Evolutionary conservation across 2,113 vertebrate species (phyloP).

Genomic region (Dunckerocampus dactyliophorus): DNA sequence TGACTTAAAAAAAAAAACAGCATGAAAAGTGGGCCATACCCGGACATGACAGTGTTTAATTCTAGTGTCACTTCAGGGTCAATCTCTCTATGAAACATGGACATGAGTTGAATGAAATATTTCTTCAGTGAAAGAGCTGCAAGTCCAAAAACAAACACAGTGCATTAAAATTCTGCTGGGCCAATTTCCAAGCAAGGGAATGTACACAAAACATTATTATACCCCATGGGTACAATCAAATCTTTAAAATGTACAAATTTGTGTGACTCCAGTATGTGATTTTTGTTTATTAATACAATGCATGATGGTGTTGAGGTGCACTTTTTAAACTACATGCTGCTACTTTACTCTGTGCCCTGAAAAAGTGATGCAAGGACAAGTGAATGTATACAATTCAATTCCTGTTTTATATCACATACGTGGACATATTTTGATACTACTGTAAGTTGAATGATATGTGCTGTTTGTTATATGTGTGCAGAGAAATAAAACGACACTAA

Average conservation of each 20-base stretch:
- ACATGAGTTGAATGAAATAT: background rate
- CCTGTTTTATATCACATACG: slow-evolving; percentile 21
- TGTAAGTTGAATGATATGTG: slow-evolving; percentile 9
- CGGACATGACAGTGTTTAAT: background rate
- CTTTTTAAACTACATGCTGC: slow-evolving; percentile 23
- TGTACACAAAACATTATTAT: slow-evolving; percentile 8
- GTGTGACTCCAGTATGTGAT: background rate
- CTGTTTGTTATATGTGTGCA: slow-evolving; percentile 21
- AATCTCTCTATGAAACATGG: background rate
- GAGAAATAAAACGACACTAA: slow-evolving; percentile 23
- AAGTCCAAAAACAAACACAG: background rate
- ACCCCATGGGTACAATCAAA: slow-evolving; percentile 58
- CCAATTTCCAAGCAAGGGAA: slow-evolving; percentile 34
- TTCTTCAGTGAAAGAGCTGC: background rate
- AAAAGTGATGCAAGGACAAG: slow-evolving; percentile 26
- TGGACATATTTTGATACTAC: slow-evolving; percentile 26
- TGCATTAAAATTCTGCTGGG: background rate
- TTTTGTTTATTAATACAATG: slow-evolving; percentile 9
- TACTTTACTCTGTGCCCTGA: slow-evolving; percentile 19
- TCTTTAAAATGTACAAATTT: slow-evolving; percentile 7
- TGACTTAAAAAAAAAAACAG: background rate
- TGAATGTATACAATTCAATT: slow-evolving; percentile 21
- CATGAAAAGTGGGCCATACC: slow-evolving; percentile 1
- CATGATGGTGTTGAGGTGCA: slow-evolving; percentile 6
- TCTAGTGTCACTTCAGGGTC: background rate